phyloP scores from a whole-genome alignment of 2,888 invertebrate genomes.

The Branchipolynoe longqiensis region DNA sequence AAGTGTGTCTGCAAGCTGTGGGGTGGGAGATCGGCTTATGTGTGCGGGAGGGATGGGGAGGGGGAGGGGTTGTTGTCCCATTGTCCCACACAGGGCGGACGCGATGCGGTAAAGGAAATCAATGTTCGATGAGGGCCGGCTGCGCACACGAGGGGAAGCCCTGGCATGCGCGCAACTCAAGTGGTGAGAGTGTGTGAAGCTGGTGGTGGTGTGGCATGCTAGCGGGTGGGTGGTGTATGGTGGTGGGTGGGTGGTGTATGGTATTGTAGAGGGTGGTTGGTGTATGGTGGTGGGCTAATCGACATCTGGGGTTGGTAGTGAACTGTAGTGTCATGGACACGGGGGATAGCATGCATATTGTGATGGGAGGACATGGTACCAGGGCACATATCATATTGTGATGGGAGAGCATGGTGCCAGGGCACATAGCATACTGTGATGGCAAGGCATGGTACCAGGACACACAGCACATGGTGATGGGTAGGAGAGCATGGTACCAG shows the following conservation, averaged over 20 bases:
- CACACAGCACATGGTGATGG: too few relatives aligned
- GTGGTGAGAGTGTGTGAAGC: neutral
- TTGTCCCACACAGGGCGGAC: constrained; percentile 19
- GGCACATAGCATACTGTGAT: too few relatives aligned
- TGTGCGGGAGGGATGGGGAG: too few relatives aligned
- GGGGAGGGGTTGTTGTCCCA: neutral
- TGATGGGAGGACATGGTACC: too few relatives aligned
- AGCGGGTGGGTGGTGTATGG: neutral
- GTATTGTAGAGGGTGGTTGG: neutral
- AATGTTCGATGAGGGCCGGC: constrained; percentile 25
- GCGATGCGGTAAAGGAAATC: constrained; percentile 17
- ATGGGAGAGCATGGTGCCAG: too few relatives aligned
- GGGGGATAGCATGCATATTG: too few relatives aligned
- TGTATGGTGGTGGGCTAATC: neutral
- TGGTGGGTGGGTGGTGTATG: neutral
- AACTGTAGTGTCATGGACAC: neutral
- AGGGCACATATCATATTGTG: too few relatives aligned
- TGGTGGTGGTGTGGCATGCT: neutral
- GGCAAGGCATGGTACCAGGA: too few relatives aligned
- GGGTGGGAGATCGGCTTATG: too few relatives aligned
- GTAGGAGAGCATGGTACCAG: too few relatives aligned
- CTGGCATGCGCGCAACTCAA: constrained; percentile 1
- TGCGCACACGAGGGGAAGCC: constrained; percentile 3
- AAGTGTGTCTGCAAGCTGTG: too few relatives aligned
- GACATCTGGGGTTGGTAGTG: neutral